Evolutionary conservation across 2,888 invertebrate genomes (phyloP), one percentile per base, ranked within the genome.

Genomic region (Sphaerophoria rueppellii): DNA sequence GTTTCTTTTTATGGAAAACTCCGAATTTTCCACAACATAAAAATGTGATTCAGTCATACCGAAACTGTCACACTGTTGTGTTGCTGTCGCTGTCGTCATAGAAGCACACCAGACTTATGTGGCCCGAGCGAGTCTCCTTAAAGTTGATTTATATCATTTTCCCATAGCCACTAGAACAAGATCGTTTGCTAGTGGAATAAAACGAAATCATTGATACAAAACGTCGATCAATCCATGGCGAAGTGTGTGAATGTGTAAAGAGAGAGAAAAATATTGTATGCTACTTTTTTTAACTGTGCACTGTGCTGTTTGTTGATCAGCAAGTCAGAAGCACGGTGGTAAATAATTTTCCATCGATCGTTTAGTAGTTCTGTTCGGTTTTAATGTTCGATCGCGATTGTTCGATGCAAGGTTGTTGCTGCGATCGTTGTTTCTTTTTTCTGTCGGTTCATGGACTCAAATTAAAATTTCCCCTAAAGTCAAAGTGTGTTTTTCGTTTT

Each of bases 321-420:
- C 73, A 48, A 60, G 69, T 71, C 57, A n/a, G 43, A 6, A 7
- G 43, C n/a, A 34, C 74, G 81, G 73, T 80, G 85, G 85, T 80
- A 76, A 81, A 81, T 54, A 73, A 50, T 65, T 72, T 77, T 81
- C 72, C 71, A 77, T 81, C 85, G 76, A 85, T 77, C 85, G 77
- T 85, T 81, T 85, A 85, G 85, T 85, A 85, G 85, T 85, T 76
- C 57, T 69, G 72, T 77, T 73, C 73, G 69, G 81, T 73, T 80
- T 85, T 55, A 81, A 85, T 81, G 70, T 70, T 73, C 85, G 85
- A 85, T 81, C 85, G 85, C 52, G 85, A 77, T 85, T 63, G 73
- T 67, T 79, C 24, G 83, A 50, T 43, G 79, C 70, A 67, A 71
- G 82, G 82, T 83, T 43, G 43, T 75, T 75, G 40, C 6, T 75